phyloP scores from a whole-genome alignment of 1,140 invertebrate genomes.

The Sminthurinus signatus region DNA sequence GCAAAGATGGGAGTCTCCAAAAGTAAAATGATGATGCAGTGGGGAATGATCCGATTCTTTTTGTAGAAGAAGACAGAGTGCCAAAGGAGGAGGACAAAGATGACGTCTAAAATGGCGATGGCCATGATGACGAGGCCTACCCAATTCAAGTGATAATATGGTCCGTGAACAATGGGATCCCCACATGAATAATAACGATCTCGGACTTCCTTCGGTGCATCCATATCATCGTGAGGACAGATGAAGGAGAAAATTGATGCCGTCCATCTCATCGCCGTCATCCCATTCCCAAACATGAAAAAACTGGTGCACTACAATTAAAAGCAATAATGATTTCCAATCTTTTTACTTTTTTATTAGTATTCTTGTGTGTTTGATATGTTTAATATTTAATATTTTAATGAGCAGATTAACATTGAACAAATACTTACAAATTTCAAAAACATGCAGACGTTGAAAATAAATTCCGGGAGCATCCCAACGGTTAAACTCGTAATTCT shows the following conservation, averaged over 20 bases:
- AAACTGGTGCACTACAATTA: neutral
- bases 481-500: too few species aligned
- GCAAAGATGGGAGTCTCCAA: neutral
- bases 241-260: neutral
- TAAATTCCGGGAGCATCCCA: too few species aligned
- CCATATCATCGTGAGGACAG: neutral
- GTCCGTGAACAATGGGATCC: too few species aligned
- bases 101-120: neutral
- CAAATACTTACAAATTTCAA: too few species aligned
- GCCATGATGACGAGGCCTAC: neutral
- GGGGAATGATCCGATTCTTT: neutral
- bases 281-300: neutral
- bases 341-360: too few species aligned
- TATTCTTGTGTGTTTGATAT: too few species aligned
- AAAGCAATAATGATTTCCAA: too few species aligned
- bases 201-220: neutral
- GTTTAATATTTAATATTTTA: too few species aligned
- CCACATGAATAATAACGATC: too few species aligned
- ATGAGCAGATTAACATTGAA: too few species aligned
- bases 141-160: neutral
- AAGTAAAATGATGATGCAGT: neutral
- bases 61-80: slow-evolving; percentile 1
- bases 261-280: slow-evolving; percentile 1
- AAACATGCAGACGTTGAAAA: too few species aligned
- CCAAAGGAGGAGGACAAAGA: slow-evolving; percentile 1